Evolutionary conservation across 1,140 invertebrate genomes (phyloP), one percentile per base, ranked within the genome.

Genomic region (Bradynema listronoti): DNA sequence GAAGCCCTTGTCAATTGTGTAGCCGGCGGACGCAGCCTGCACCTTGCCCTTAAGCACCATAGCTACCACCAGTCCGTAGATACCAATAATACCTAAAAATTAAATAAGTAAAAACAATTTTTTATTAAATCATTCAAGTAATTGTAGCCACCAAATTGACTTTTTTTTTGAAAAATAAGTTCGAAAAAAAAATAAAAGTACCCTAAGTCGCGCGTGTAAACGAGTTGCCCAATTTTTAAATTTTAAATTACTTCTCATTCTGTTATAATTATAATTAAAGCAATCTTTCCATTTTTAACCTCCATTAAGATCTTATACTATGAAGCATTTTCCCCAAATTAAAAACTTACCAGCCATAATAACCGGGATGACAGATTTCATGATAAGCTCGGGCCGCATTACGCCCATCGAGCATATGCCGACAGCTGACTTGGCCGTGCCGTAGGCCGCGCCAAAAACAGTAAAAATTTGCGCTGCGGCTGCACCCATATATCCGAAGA

Each of bases 281-380:
- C n/a, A n/a, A n/a, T n/a, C n/a, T n/a, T n/a, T n/a, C n/a, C n/a
- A n/a, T n/a, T n/a, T n/a, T n/a, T n/a, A n/a, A n/a, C n/a, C n/a
- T n/a, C n/a, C n/a, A n/a, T n/a, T n/a, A n/a, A n/a, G n/a, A n/a
- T n/a, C n/a, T n/a, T n/a, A n/a, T n/a, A n/a, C n/a, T n/a, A n/a
- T n/a, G n/a, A n/a, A n/a, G n/a, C n/a, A n/a, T n/a, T n/a, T n/a
- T n/a, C n/a, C n/a, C n/a, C n/a, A n/a, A n/a, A n/a, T n/a, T n/a
- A n/a, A n/a, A 46, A 41, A 14, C 2, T 30, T 52, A 63, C 73
- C 74, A 50, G 91, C 94, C 83, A 99, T 91, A 81, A 98, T 98
- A 92, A 95, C 94, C 80, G 93, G 93, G 91, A 99, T 99, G 83
- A 99, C 91, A 91, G 94, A 67, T 96, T 97, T 97, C 92, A 98